A percentile compares a stretch with the other conserved stretches of the same genome.
phyloP scores from a whole-genome alignment of 2,888 invertebrate species.

The Ochropleura plecta region DNA sequence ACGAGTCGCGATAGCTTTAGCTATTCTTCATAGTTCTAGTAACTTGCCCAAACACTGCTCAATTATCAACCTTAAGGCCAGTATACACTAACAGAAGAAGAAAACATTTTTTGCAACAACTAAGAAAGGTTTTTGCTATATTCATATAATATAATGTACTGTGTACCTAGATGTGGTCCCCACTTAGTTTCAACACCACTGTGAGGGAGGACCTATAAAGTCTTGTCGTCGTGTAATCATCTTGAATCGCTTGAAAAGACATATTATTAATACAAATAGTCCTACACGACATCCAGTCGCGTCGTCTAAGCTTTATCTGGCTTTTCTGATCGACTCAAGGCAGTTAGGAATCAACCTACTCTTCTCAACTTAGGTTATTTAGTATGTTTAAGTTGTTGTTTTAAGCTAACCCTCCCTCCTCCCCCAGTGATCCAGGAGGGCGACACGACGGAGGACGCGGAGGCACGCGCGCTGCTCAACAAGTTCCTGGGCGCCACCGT shows the following conservation, averaged over 20 bases:
- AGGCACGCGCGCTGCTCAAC: slow-evolving; percentile 94
- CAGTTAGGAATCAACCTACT: background rate
- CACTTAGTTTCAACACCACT: background rate
- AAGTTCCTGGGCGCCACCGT: slow-evolving; percentile 96
- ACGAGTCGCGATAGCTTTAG: background rate
- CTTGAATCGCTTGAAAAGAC: background rate
- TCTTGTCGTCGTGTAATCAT: background rate
- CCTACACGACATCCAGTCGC: background rate
- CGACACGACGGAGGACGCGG: slow-evolving; percentile 92
- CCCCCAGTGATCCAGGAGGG: slow-evolving; percentile 91
- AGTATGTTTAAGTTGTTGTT: background rate
- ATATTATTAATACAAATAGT: background rate
- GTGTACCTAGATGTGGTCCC: background rate
- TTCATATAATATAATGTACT: background rate
- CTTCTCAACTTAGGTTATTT: background rate
- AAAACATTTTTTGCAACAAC: slow-evolving; percentile 1
- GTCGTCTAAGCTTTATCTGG: background rate
- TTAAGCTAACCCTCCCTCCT: background rate
- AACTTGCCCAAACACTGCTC: background rate
- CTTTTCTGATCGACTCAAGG: background rate
- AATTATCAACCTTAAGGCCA: background rate
- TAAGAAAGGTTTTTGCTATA: background rate
- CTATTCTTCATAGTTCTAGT: background rate
- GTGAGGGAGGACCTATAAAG: background rate
- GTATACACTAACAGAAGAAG: background rate